Conservation (phyloP, 2,113 vertebrate genomes). For the Amblyornis subalaris region DNA sequence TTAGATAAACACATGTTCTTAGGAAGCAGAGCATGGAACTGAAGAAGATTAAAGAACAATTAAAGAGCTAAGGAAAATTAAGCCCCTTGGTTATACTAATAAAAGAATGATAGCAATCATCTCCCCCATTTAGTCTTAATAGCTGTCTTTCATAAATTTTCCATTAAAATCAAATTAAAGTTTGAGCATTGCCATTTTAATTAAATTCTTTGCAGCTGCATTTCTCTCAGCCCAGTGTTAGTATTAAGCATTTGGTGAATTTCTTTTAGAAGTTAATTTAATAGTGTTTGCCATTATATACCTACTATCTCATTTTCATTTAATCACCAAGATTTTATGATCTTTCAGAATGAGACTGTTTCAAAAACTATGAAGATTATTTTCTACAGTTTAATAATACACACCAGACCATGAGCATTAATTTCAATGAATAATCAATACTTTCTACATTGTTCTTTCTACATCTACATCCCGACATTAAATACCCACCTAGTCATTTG, state of each 20-base stretch:
- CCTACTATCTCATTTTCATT: not conserved
- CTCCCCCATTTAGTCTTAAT: not conserved
- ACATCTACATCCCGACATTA: not conserved
- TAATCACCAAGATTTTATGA: not conserved
- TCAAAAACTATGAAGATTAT: constrained; percentile 4
- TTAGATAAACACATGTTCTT: not conserved
- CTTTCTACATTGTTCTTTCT: not conserved
- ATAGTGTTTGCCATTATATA: not conserved
- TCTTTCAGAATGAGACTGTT: not conserved
- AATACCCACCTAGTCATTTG: constrained; percentile 27
- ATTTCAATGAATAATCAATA: constrained; percentile 5
- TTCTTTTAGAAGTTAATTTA: constrained; percentile 25
- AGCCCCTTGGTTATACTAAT: not conserved
- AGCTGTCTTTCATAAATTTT: not conserved
- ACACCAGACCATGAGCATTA: not conserved
- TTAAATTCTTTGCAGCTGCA: not conserved
- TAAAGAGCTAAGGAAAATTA: not conserved
- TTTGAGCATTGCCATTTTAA: not conserved
- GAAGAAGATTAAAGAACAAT: not conserved
- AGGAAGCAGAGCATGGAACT: not conserved
- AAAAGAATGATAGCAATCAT: not conserved
- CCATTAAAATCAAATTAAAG: constrained; percentile 8
- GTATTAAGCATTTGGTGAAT: not conserved
- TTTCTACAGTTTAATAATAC: constrained; percentile 5
- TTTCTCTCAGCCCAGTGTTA: not conserved